These are phyloP conservation scores for Nebria salina DNA, from an alignment of 2,888 invertebrate genomes.

Conservation along the genomic window DNA sequence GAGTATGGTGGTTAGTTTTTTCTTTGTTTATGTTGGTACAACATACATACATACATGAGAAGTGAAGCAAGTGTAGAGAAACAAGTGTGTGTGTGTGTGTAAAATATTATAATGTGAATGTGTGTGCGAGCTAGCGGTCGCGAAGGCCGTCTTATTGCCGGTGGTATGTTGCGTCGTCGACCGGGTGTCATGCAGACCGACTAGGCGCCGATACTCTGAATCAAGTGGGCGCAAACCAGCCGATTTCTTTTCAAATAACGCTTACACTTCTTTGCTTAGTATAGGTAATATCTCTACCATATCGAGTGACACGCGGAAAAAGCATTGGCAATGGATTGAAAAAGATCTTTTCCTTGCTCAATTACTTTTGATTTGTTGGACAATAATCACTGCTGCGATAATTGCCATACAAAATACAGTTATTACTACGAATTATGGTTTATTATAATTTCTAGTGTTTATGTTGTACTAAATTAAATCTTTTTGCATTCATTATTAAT, in stretches of 20 bases:
- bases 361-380: neutral
- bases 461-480: neutral
- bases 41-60: slow-evolving; percentile 10
- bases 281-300: slow-evolving; percentile 2
- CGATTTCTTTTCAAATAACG: slow-evolving; percentile 10
- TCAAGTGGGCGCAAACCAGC: slow-evolving; percentile 24
- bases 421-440: neutral
- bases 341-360: neutral
- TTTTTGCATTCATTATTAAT: neutral
- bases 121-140: neutral
- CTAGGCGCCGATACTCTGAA: slow-evolving; percentile 25
- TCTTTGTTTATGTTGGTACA: slow-evolving; percentile 1
- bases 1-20: neutral
- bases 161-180: slow-evolving; percentile 16
- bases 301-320: neutral
- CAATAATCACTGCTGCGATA: neutral
- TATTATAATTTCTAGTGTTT: neutral
- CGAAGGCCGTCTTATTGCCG: slow-evolving; percentile 9
- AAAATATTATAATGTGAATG: slow-evolving; percentile 5
- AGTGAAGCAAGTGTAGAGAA: neutral
- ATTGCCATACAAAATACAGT: neutral
- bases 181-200: neutral
- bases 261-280: neutral
- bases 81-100: neutral
- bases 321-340: neutral